phyloP scores from a whole-genome alignment of 2,797 vertebrate genomes.

The Neosilurus mollespiculum region DNA sequence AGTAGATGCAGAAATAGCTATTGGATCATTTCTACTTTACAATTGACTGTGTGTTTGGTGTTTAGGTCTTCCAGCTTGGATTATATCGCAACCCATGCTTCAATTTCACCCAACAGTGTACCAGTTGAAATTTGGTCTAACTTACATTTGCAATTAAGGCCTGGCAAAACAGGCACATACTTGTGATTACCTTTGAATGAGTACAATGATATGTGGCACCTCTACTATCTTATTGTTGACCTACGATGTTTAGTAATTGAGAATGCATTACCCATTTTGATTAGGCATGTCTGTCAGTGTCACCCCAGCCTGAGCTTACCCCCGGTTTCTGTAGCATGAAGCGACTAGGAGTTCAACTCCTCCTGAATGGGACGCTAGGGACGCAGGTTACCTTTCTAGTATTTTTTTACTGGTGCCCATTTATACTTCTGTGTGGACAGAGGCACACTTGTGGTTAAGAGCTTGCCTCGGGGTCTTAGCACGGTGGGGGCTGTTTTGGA shows the following conservation, averaged over 20 bases:
- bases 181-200: conserved; percentile 1
- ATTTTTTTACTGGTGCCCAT: too few relatives aligned
- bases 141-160: conserved; percentile 16
- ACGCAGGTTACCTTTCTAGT: too few relatives aligned
- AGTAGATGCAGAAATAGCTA: background rate
- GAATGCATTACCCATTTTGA: background rate
- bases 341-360: too few relatives aligned
- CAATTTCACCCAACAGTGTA: conserved; percentile 8
- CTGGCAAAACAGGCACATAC: conserved; percentile 28
- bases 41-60: conserved; percentile 31
- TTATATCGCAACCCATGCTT: conserved; percentile 21
- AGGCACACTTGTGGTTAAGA: too few relatives aligned
- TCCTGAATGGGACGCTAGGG: too few relatives aligned
- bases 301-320: too few relatives aligned
- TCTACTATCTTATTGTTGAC: background rate
- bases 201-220: background rate
- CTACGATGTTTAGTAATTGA: background rate
- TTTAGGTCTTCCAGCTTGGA: conserved; percentile 42
- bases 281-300: too few relatives aligned
- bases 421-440: too few relatives aligned
- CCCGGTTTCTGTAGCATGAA: too few relatives aligned
- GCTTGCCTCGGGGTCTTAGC: too few relatives aligned
- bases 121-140: conserved; percentile 42
- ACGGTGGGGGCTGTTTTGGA: too few relatives aligned
- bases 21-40: background rate